Percentiles rank a stretch among this genome's conserved stretches.
Conservation (phyloP, 2,113 vertebrate genomes). For the Charina bottae region DNA sequence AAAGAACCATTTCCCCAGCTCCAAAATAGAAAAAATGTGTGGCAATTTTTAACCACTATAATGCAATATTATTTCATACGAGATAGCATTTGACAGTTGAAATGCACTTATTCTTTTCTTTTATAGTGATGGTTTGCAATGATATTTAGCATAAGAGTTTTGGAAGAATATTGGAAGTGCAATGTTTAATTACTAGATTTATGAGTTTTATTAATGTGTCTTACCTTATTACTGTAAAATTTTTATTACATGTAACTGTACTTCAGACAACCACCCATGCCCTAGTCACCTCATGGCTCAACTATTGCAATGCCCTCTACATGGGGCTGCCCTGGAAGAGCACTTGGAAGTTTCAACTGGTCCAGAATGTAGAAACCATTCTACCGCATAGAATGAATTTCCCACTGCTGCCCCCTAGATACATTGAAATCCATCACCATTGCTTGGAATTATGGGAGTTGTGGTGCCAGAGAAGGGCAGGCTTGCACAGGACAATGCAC, state of each 20-base stretch:
- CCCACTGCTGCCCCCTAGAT: no score
- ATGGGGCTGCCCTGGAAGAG: background rate
- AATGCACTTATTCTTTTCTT: background rate
- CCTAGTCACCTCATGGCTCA: background rate
- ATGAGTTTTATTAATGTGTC: background rate
- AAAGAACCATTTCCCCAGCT: background rate
- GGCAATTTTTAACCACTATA: background rate
- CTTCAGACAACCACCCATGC: background rate
- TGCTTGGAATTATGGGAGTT: no score
- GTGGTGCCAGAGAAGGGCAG: no score
- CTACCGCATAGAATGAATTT: no score
- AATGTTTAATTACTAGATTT: background rate
- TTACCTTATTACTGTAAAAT: background rate
- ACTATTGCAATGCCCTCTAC: background rate
- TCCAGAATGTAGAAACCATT: background rate
- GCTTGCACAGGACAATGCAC: no score
- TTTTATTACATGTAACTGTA: background rate
- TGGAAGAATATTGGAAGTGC: background rate
- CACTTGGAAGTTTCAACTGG: background rate
- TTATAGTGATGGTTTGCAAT: background rate
- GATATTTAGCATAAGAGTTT: background rate
- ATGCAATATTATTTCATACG: background rate
- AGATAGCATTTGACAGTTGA: background rate
- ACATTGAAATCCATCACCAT: no score
- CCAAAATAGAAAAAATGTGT: background rate